Evolutionary conservation across 2,113 vertebrate genomes (phyloP), one percentile per base, ranked within the genome.

Genomic region (Hippocampus comes): DNA sequence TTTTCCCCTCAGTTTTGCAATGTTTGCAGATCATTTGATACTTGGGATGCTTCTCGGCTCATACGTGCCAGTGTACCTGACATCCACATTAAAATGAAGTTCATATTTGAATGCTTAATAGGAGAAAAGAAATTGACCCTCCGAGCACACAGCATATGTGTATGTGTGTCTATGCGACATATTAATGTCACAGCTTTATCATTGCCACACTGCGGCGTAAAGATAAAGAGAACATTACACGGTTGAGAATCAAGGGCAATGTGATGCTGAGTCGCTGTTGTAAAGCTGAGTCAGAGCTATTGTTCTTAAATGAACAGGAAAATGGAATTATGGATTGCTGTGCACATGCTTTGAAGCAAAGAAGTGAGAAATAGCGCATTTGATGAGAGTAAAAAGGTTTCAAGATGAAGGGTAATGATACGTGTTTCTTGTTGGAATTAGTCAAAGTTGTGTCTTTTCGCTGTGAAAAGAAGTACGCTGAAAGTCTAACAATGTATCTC

Each of bases 241-340:
- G 41, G 38, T 64, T 20, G 49, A 21, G 63, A 56, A 74, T 30
- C 55, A 51, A 48, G 74, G 71, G 69, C 57, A 21, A 70, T 17
- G 66, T 63, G 34, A 68, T 55, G 63, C 20, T 30, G 23, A 75
- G 34, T 59, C 41, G n/a, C 56, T 2, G 25, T 59, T 41, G 59
- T 70, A 77, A 49, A 67, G 72, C 72, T 68, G 68, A 79, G 78
- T 78, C 71, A 68, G 72, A 75, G 72, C 66, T 67, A 84, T 78
- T 78, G 78, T 70, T 86, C 75, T 71, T 41, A 63, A 81, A 75
- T 65, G 68, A 73, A 80, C 70, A 66, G 73, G 75, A 75, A 82
- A 85, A 80, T 69, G 48, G 79, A 78, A 86, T 83, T 81, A 75
- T 56, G 51, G 55, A 68, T 77, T 71, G 23, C 68, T 49, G 68